Evolutionary conservation across 1,140 invertebrate genomes (phyloP).

Genomic region (Drosophila kikkawai): DNA sequence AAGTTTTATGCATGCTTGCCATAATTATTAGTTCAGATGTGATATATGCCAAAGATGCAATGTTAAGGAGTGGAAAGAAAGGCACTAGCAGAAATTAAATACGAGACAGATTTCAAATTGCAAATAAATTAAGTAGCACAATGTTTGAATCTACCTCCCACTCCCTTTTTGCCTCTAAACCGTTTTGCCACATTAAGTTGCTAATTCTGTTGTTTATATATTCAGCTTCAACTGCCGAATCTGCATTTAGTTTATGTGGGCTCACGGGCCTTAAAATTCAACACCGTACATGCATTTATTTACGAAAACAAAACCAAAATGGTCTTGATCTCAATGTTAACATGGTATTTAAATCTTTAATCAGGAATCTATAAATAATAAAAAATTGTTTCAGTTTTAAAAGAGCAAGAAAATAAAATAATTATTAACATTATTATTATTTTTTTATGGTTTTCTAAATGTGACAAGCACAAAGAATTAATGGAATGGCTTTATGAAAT

Average conservation of each 20-base stretch:
- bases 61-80: constrained; percentile 23
- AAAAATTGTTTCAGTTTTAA: neutral
- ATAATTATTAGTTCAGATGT: constrained; percentile 61
- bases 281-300: constrained; percentile 28
- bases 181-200: constrained; percentile 17
- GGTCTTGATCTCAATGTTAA: constrained; percentile 6
- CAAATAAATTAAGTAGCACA: constrained; percentile 53
- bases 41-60: constrained; percentile 66
- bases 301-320: neutral
- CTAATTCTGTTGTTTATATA: neutral
- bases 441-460: too few relatives aligned
- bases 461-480: neutral
- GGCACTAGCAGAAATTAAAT: constrained; percentile 3
- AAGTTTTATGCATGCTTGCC: constrained; percentile 53
- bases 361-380: neutral
- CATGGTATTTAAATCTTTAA: neutral
- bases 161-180: neutral
- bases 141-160: constrained; percentile 36
- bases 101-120: constrained; percentile 28
- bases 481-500: neutral
- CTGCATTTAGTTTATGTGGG: constrained; percentile 26
- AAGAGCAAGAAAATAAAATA: constrained; percentile 2
- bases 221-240: constrained; percentile 5
- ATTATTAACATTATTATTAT: too few relatives aligned
- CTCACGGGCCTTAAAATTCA: constrained; percentile 10